phyloP scores from a whole-genome alignment of 2,113 vertebrate species.

The Laterallus jamaicensis region DNA sequence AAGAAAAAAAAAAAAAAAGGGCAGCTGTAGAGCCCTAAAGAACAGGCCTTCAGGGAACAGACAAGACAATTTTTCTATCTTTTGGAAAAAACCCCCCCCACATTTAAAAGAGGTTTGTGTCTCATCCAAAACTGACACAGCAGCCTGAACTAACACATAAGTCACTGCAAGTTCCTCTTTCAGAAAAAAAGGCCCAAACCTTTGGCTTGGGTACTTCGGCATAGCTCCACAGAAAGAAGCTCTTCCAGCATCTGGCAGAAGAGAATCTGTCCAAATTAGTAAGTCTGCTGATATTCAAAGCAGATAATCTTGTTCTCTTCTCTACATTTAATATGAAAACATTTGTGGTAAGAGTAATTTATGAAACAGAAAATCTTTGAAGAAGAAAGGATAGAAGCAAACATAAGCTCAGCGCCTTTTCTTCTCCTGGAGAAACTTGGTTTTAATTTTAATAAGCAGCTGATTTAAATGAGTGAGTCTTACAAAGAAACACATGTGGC shows the following conservation, averaged over 20 bases:
- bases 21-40: slow-evolving; percentile 26
- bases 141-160: background rate
- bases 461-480: background rate
- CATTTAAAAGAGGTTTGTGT: slow-evolving; percentile 16
- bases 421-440: background rate
- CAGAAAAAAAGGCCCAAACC: background rate
- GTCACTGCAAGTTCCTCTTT: background rate
- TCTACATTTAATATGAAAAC: background rate
- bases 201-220: background rate
- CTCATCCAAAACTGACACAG: slow-evolving; percentile 1
- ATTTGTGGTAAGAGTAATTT: slow-evolving; percentile 8
- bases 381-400: background rate
- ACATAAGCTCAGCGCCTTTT: background rate
- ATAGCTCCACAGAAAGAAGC: background rate
- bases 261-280: slow-evolving; percentile 8
- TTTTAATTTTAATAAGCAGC: slow-evolving; percentile 9
- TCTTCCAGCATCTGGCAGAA: slow-evolving; percentile 26
- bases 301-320: slow-evolving; percentile 18
- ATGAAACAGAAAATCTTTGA: slow-evolving; percentile 13
- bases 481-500: background rate
- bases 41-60: slow-evolving; percentile 58
- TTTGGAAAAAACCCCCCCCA: background rate
- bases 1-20: background rate
- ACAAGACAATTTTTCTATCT: slow-evolving; percentile 15
- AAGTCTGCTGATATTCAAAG: background rate